A percentile compares a stretch with the other conserved stretches of the same genome.
These are phyloP conservation scores for Percopsis omiscomaycus DNA, from an alignment of 2,797 vertebrate genomes.

Conservation along the genomic window DNA sequence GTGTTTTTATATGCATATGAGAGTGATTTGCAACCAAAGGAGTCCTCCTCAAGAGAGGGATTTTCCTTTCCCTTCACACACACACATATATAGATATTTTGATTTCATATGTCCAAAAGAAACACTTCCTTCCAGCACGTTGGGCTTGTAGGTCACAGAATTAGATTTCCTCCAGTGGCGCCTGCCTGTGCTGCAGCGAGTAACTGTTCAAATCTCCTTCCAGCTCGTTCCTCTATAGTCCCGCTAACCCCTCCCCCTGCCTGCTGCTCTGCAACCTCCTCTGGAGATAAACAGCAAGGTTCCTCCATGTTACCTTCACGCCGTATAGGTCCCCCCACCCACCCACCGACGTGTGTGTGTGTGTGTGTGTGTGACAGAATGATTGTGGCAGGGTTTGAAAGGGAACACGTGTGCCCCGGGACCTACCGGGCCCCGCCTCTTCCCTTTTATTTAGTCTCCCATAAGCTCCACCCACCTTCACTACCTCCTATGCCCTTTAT, in stretches of 20 bases:
- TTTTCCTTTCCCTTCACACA: too few species aligned
- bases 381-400: constrained; percentile 68
- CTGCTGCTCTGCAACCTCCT: not conserved
- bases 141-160: too few species aligned
- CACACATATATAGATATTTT: too few species aligned
- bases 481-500: constrained; percentile 22
- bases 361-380: constrained; percentile 47
- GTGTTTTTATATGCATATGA: not conserved
- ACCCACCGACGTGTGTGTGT: constrained; percentile 15
- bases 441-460: constrained; percentile 37
- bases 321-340: constrained; percentile 25
- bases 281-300: constrained; percentile 31
- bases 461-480: constrained; percentile 37
- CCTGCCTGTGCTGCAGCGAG: constrained; percentile 23
- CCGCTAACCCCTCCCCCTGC: constrained; percentile 11
- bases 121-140: too few species aligned
- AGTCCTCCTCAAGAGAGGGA: too few species aligned
- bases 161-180: constrained; percentile 9
- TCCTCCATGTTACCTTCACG: constrained; percentile 25
- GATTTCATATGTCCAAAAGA: too few species aligned
- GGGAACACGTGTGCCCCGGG: constrained; percentile 71
- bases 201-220: constrained; percentile 30
- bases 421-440: constrained; percentile 48
- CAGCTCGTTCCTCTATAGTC: not conserved
- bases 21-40: not conserved